A percentile compares a stretch with the other conserved stretches of the same genome.
phyloP scores from a whole-genome alignment of 2,888 invertebrate species.

The Acleris literana region DNA sequence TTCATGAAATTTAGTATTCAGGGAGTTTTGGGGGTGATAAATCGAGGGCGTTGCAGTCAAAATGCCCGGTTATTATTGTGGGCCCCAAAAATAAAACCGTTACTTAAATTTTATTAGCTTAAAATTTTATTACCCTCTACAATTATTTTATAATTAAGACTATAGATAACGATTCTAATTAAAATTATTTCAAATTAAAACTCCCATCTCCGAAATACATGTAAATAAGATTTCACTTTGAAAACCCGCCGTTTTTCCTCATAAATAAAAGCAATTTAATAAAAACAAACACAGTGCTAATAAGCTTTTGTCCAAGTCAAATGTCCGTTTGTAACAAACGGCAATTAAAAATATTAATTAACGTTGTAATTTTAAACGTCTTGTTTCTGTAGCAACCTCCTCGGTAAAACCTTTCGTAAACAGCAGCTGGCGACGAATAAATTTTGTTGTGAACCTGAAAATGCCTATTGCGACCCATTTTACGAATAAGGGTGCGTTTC shows the following conservation, averaged over 20 bases:
- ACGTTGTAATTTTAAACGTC: constrained; percentile 8
- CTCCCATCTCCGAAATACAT: no score
- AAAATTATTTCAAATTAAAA: no score
- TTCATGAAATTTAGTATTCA: no score
- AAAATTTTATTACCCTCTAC: no score
- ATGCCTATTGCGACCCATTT: not conserved
- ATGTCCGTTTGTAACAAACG: constrained; percentile 5
- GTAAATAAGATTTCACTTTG: no score
- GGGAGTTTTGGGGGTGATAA: no score
- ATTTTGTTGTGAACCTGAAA: not conserved
- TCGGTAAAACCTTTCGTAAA: constrained; percentile 7
- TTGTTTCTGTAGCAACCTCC: not conserved
- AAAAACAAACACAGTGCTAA: constrained; percentile 3
- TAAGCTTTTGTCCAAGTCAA: constrained; percentile 12
- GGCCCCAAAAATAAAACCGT: no score
- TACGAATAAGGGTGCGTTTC: not conserved
- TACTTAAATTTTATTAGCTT: no score
- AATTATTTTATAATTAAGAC: no score
- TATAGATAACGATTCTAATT: no score
- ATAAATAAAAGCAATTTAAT: constrained; percentile 1
- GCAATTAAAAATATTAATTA: constrained; percentile 23
- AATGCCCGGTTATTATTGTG: no score
- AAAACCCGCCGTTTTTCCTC: not conserved
- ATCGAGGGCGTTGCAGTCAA: no score
- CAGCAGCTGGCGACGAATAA: constrained; percentile 5